Base-by-base conservation (phyloP, 2,888 invertebrate species). In the Lysandra coridon region DNA sequence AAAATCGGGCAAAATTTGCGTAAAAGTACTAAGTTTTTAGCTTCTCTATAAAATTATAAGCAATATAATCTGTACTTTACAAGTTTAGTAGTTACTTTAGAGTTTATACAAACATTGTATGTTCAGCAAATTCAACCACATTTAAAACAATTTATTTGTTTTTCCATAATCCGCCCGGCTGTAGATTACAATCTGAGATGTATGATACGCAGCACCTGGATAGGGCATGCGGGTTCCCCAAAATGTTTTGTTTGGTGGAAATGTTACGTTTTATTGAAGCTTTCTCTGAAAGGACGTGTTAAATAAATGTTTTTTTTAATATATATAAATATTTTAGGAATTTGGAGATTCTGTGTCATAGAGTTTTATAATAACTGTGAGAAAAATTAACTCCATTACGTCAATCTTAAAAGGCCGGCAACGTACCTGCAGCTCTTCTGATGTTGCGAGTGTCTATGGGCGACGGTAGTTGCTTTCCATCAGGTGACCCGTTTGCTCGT, bases 71-170 rank as follows among this genome's bases (percentile, higher is more conserved):
- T 49, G 49, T 49, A 49, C 10, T 49, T 49, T 49, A 49, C 49
- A 10, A 49, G 49, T 49, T 49, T 49, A 49, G 49, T 49, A 49
- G 10, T 10, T 49, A 49, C 4, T 57, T 57, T 17, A 57, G 4
- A 64, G 23, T 23, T 23, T 23, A 23, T 23, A 23, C 30, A 64
- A 30, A 30, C 12, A 23, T 6, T 62, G 23, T 62, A 62, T 62
- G 7, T 62, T 62, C 1, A 23, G 64, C 2, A 12, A 23, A 69
- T 69, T 69, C 23, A 12, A 37, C 33, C 14, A 69, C 69, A 69
- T 74, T 74, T 44, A 44, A 44, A 74, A 74, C 44, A 74, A 74
- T 44, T 44, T 74, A 74, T 74, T 74, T 74, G 44, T 74, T 74
- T 74, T 44, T 74, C 74, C 74, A 74, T 23, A 74, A 74, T 44